Conservation (phyloP, 2,888 invertebrate genomes). For the Harmothoe impar region DNA sequence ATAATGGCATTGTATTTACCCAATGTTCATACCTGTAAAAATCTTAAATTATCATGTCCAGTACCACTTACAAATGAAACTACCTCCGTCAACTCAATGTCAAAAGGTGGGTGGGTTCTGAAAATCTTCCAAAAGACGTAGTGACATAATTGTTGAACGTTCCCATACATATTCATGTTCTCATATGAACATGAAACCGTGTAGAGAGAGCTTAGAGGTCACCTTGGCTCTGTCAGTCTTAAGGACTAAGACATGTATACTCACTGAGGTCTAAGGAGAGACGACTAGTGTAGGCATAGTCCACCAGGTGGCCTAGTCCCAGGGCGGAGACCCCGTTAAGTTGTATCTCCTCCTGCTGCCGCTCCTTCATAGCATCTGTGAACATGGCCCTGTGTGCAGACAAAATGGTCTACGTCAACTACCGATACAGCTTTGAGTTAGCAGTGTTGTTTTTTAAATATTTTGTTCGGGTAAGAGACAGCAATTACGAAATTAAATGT, state of each 20-base stretch:
- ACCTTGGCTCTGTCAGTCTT: no score
- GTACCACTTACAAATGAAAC: no score
- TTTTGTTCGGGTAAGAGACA: neutral
- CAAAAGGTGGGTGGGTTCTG: no score
- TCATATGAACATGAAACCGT: no score
- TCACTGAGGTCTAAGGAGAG: conserved; percentile 86
- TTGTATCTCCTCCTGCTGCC: conserved; percentile 87
- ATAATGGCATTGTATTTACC: no score
- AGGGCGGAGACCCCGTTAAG: conserved; percentile 88
- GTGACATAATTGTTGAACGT: no score
- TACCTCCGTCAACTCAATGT: no score
- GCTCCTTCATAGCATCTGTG: conserved; percentile 88
- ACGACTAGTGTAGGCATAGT: conserved; percentile 89
- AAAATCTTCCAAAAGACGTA: no score
- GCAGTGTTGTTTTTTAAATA: no score
- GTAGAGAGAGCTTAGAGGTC: neutral
- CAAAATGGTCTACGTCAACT: conserved; percentile 23
- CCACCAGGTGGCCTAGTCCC: conserved; percentile 87
- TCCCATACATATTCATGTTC: no score
- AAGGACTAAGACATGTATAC: conserved; percentile 30
- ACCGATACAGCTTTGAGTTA: neutral
- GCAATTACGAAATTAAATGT: neutral
- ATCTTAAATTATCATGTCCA: no score
- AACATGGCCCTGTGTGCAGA: conserved; percentile 87
- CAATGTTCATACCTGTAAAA: no score